A percentile compares a stretch with the other conserved stretches of the same genome.
phyloP scores from a whole-genome alignment of 2,888 invertebrate genomes.

The Coelopa pilipes region DNA sequence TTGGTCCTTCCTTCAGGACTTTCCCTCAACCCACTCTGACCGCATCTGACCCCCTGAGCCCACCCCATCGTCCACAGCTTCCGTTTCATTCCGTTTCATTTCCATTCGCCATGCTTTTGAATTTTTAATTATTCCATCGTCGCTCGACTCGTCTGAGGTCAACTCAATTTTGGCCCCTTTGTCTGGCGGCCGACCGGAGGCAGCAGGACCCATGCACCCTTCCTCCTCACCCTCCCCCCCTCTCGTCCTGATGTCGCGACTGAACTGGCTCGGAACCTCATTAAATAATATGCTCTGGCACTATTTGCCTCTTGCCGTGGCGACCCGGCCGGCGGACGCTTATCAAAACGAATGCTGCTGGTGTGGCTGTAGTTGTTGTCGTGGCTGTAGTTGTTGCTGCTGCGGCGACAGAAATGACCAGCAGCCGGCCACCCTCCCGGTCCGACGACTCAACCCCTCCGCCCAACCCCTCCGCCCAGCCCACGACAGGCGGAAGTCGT shows the following conservation, averaged over 20 bases:
- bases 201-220: neutral
- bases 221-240: neutral
- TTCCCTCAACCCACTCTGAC: no score
- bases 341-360: slow-evolving; percentile 29
- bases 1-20: no score
- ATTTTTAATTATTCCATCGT: slow-evolving; percentile 59
- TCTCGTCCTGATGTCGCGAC: neutral
- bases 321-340: slow-evolving; percentile 7
- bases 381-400: neutral
- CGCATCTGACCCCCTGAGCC: no score
- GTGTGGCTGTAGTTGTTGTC: no score
- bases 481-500: neutral
- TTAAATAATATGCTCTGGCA: slow-evolving; percentile 61
- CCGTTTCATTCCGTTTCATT: slow-evolving; percentile 8
- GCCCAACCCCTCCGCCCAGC: neutral
- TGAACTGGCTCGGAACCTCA: slow-evolving; percentile 55
- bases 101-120: slow-evolving; percentile 52
- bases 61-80: no score
- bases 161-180: slow-evolving; percentile 58
- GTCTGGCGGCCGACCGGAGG: neutral
- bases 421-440: slow-evolving; percentile 21
- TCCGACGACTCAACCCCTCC: slow-evolving; percentile 47
- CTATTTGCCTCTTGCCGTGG: neutral
- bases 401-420: slow-evolving; percentile 49
- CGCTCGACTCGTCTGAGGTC: slow-evolving; percentile 49